Evolutionary conservation across 92 coral and sea anemone genomes (phyloP).

Genomic region (Pocillopora grandis): DNA sequence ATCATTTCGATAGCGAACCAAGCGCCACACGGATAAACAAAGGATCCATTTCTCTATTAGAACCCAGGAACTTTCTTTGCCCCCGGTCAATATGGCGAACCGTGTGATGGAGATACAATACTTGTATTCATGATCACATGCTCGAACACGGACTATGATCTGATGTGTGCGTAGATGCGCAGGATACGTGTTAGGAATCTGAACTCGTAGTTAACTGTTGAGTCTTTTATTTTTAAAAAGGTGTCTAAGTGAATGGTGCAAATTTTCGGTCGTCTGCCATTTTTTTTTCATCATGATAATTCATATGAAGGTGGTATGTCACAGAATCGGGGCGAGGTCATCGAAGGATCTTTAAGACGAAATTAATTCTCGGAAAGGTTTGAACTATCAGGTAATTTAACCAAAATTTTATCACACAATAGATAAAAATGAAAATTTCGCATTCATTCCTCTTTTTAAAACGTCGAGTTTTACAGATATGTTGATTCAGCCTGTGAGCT

Average conservation of each 20-base stretch:
- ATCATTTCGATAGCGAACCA: not conserved
- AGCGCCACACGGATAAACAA: not conserved
- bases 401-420: not conserved
- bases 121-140: no score
- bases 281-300: no score
- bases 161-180: no score
- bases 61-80: conserved; percentile 1
- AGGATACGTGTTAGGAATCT: no score
- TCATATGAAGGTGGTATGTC: no score
- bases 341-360: not conserved
- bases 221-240: no score
- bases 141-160: no score
- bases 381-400: not conserved
- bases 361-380: not conserved
- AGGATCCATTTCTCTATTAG: not conserved
- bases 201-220: no score
- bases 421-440: not conserved
- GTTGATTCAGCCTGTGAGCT: conserved; percentile 17
- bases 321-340: no score
- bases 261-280: no score
- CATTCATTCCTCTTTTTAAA: not conserved
- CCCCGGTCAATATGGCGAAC: conserved; percentile 9
- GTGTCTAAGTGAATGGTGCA: no score
- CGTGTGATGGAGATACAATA: no score
- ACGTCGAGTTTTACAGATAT: not conserved